Base-by-base conservation (phyloP, 2,888 invertebrate genomes). In the Thysanoteuthis rhombus region DNA sequence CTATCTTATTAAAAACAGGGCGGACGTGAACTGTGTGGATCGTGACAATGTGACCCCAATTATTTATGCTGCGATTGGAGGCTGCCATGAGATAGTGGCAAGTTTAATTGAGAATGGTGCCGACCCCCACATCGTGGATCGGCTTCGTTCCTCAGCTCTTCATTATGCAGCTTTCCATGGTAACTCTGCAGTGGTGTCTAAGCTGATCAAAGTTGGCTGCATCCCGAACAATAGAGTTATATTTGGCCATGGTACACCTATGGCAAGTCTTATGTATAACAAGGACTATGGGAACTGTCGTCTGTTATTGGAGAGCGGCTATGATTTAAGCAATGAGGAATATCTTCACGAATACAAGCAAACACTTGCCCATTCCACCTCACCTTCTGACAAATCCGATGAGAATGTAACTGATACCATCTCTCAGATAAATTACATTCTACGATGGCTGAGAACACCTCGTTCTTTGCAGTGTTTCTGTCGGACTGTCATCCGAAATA, bases 21-120 rank as follows among this genome's bases (percentile, higher is more conserved):
- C 95, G 4, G 94, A 95, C 91, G 94, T 96, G 25, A 96, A 96
- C 91, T 95, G 94, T 89, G 89, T 92, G 0, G 96, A 96, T 89
- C 94, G 95, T 39, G 95, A 95, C 94, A 94, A 95, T 93, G 95
- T 95, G 91, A 95, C 96, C 19, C 96, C 96, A 1, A 58, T 96
- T 32, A 94, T 96, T 42, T 94, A 93, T 32, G 95, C 95, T 22
- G 94, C 95, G 10, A 94, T 95, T 92, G 92, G 91, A 52, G 94
- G 95, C 38, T 94, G 94, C 40, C 89, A 93, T 36, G 94, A 94
- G n/a, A 93, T 95, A 22, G 94, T 95, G 6, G 90, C 93, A 36
- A 90, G 95, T 28, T 94, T 96, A 22, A 94, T 96, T 16, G 93
- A 94, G 25, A 92, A 94, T 90, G 96, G 96, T 4, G 95, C 95